Evolutionary conservation across 2,888 invertebrate genomes (phyloP).

Genomic region (Drosophila melanosoma): DNA sequence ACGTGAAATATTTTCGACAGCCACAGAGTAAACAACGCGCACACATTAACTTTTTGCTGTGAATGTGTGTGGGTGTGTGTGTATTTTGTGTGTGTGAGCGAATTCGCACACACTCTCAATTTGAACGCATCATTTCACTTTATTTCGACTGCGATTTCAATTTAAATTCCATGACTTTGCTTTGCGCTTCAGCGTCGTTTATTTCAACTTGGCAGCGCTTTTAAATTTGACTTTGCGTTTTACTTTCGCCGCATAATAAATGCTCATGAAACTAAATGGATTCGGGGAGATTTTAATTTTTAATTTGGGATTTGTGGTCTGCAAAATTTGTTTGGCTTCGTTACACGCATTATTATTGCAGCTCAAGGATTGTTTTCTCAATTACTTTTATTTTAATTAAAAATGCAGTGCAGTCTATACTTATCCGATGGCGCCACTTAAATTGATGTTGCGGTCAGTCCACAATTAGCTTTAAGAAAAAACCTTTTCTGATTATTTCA

Average conservation of each 20-base stretch:
- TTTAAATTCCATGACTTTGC: constrained; percentile 75
- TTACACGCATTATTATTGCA: constrained; percentile 21
- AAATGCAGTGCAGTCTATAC: constrained; percentile 51
- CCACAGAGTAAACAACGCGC: constrained; percentile 77
- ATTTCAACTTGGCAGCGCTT: constrained; percentile 53
- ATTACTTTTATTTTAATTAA: constrained; percentile 35
- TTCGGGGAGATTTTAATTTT: constrained; percentile 74
- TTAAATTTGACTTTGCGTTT: constrained; percentile 14
- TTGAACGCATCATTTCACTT: constrained; percentile 81
- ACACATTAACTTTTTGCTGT: constrained; percentile 72
- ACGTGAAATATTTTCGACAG: constrained; percentile 78
- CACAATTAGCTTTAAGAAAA: constrained; percentile 17
- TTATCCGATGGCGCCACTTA: constrained; percentile 9
- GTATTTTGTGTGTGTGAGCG: constrained; percentile 9
- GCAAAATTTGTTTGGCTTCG: constrained; percentile 15
- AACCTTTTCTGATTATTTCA: constrained; percentile 2
- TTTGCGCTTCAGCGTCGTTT: constrained; percentile 54
- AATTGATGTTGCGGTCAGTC: constrained; percentile 33
- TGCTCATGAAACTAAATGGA: constrained; percentile 63
- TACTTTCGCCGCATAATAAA: constrained; percentile 28
- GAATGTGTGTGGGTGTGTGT: constrained; percentile 3
- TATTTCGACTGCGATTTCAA: constrained; percentile 81
- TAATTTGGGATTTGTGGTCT: constrained; percentile 63
- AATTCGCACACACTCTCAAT: constrained; percentile 52
- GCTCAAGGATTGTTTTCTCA: constrained; percentile 18